Base-by-base conservation (phyloP, 2,888 invertebrate genomes). In the Peribatodes rhomboidaria region DNA sequence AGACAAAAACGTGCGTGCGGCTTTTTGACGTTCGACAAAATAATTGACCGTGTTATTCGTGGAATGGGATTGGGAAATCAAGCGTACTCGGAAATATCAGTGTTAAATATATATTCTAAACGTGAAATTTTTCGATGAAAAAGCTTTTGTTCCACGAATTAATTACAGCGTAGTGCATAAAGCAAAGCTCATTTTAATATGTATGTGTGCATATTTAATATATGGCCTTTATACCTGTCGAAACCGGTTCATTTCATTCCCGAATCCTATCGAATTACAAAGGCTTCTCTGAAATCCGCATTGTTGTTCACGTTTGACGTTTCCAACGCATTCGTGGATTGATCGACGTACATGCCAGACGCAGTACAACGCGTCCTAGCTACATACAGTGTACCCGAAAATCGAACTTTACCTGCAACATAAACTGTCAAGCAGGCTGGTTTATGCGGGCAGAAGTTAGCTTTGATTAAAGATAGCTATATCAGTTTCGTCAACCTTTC, bases 401-500 rank as follows among this genome's bases (percentile, higher is more conserved):
- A 74, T 61, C 67, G 55, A 58, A 73, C 70, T 77, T 78, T 69
- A 69, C 67, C 81, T 69, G 80, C 77, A 74, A 82, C 86, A 78
- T 77, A 73, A 72, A 69, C 76, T 76, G 84, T 82, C 84, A 84
- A 82, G 82, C 80, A 78, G 87, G 87, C 88, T 79, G 79, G 88
- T 90, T 83, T 76, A 85, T 84, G 80, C 84, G 82, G 79, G 81
- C 75, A 67, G 82, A 88, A 92, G 89, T 91, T 90, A 80, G 81
- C 85, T 85, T 89, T 90, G 92, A 92, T 92, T 90, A 89, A 89
- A 92, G 92, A 92, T 92, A 89, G 85, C 87, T 85, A 90, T 89
- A 93, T 93, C 92, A 90, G 88, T 89, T 89, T 88, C 88, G 83
- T 82, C 84, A 86, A 89, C 90, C 92, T 91, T 90, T 88, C 91